Conservation (phyloP, 2,888 invertebrate genomes). For the Hyalella azteca region DNA sequence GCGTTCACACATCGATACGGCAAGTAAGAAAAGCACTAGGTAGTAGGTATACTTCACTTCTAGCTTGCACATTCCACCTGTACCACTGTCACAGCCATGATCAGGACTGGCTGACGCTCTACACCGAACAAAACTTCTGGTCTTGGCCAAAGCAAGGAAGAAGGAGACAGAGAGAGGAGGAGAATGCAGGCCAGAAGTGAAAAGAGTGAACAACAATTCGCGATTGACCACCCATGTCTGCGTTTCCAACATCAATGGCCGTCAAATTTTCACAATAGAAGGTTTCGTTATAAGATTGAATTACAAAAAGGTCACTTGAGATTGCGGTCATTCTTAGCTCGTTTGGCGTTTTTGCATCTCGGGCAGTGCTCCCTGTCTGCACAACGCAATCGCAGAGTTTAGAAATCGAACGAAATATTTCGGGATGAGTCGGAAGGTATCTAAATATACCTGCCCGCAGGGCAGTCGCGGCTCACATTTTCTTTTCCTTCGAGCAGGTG, state of each 20-base stretch:
- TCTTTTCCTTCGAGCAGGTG: slow-evolving; percentile 14
- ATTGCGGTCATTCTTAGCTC: not conserved
- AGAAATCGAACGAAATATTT: slow-evolving; percentile 16
- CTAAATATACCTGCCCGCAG: slow-evolving; percentile 33
- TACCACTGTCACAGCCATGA: not conserved
- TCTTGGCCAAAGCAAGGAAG: slow-evolving; percentile 30
- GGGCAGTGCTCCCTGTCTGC: not conserved
- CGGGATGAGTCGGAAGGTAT: slow-evolving; percentile 23
- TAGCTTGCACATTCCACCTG: slow-evolving; percentile 24
- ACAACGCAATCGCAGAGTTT: not conserved
- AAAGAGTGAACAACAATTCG: slow-evolving; percentile 8
- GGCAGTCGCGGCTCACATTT: slow-evolving; percentile 21
- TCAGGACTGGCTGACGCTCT: not conserved
- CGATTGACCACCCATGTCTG: not conserved
- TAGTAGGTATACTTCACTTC: slow-evolving; percentile 23
- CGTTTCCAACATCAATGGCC: not conserved
- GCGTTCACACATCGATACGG: slow-evolving; percentile 7
- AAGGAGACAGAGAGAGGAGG: slow-evolving; percentile 18
- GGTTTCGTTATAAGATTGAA: not conserved
- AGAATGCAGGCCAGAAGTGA: slow-evolving; percentile 8
- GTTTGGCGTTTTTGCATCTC: not conserved
- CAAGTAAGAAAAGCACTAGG: not conserved
- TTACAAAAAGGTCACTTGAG: too few species aligned
- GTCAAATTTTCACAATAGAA: not conserved
- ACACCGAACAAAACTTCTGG: not conserved